Conservation (phyloP, 2,888 invertebrate genomes). For the Cactoblastis cactorum region DNA sequence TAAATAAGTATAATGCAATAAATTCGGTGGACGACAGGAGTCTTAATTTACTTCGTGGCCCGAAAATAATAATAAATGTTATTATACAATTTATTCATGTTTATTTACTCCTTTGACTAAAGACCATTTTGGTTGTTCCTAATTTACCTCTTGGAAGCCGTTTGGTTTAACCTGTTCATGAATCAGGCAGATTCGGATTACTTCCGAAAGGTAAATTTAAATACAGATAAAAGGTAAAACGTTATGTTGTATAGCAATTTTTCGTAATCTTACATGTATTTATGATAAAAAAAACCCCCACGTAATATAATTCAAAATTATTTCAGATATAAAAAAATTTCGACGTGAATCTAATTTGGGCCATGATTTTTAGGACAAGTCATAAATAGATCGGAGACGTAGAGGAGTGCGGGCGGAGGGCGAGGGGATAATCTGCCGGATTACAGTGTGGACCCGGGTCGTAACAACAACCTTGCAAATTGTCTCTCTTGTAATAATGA, state of each 20-base stretch:
- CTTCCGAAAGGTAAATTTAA: too few species aligned
- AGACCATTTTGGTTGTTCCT: too few species aligned
- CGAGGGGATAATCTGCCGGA: constrained; percentile 26
- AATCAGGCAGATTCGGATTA: too few species aligned
- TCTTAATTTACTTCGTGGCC: neutral
- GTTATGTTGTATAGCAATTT: too few species aligned
- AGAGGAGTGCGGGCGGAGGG: constrained; percentile 17
- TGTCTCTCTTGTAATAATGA: constrained; percentile 16
- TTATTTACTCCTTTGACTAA: too few species aligned
- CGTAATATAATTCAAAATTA: too few species aligned
- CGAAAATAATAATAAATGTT: neutral
- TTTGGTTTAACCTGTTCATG: too few species aligned
- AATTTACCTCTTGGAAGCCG: too few species aligned
- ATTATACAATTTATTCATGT: neutral
- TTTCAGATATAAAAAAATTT: too few species aligned
- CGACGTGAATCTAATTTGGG: neutral
- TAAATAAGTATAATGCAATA: constrained; percentile 30
- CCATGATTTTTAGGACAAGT: neutral
- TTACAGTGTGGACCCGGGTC: constrained; percentile 21
- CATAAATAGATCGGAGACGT: neutral
- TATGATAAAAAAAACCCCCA: too few species aligned
- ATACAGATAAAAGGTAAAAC: too few species aligned
- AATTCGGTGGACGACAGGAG: constrained; percentile 15
- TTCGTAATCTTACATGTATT: too few species aligned
- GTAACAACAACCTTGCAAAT: constrained; percentile 23